These are phyloP conservation scores for Melitaea cinxia DNA, from an alignment of 1,140 invertebrate genomes.

Conservation along the genomic window DNA sequence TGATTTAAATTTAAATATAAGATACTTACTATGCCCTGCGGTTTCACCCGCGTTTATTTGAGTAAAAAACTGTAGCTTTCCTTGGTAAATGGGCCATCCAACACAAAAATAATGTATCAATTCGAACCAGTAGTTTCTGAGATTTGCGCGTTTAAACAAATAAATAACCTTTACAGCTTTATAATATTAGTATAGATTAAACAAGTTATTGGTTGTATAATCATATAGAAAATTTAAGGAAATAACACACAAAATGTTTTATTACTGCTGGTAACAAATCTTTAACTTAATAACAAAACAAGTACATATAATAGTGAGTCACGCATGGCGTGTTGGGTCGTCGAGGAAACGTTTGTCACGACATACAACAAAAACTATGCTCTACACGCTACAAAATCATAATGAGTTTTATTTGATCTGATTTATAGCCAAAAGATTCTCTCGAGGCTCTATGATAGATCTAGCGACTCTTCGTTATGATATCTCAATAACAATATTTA, in stretches of 20 bases:
- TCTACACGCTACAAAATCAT: constrained; percentile 49
- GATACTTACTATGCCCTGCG: no score
- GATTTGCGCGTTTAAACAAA: no score
- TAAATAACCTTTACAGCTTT: background rate
- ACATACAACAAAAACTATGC: constrained; percentile 46
- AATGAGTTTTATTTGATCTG: constrained; percentile 37
- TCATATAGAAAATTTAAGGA: constrained; percentile 13
- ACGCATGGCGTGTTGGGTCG: constrained; percentile 67
- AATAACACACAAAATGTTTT: constrained; percentile 38
- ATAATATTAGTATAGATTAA: no score
- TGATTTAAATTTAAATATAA: no score
- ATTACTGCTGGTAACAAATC: constrained; percentile 41
- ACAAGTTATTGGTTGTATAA: no score
- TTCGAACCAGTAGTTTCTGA: no score
- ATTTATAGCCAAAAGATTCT: background rate
- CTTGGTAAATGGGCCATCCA: no score
- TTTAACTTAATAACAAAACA: constrained; percentile 56
- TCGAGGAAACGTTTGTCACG: constrained; percentile 67
- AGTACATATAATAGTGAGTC: constrained; percentile 65
- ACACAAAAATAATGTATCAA: no score
- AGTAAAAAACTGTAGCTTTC: no score
- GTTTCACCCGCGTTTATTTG: no score
- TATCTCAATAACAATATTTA: no score
- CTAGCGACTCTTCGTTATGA: no score
- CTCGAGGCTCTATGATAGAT: background rate